Conservation (phyloP, 2,888 invertebrate species). For the Tyria jacobaeae region DNA sequence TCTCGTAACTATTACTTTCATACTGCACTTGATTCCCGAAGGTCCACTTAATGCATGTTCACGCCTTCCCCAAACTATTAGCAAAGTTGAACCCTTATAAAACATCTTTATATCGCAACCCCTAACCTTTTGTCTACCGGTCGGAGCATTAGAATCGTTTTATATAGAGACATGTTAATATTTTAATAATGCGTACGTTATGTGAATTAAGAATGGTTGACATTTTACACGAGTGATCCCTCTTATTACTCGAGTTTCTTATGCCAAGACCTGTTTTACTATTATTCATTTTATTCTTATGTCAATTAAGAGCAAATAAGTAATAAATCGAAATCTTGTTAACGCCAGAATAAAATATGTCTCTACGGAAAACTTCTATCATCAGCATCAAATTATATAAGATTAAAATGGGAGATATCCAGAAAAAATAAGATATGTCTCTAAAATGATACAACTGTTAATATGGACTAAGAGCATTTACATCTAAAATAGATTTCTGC, state of each 20-base stretch:
- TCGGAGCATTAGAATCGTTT: slow-evolving; percentile 28
- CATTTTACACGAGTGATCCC: slow-evolving; percentile 20
- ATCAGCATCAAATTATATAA: too few relatives aligned
- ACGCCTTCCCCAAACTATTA: slow-evolving; percentile 49
- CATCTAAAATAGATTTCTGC: too few relatives aligned
- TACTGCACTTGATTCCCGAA: slow-evolving; percentile 29
- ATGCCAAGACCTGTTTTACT: background rate
- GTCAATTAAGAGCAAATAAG: too few relatives aligned
- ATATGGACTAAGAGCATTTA: too few relatives aligned
- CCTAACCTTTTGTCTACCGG: slow-evolving; percentile 38
- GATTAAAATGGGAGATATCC: too few relatives aligned
- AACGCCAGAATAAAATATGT: too few relatives aligned
- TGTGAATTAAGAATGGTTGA: slow-evolving; percentile 30
- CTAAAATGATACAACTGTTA: too few relatives aligned
- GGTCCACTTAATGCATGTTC: slow-evolving; percentile 39
- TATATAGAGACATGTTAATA: slow-evolving; percentile 40
- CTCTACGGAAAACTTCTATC: too few relatives aligned
- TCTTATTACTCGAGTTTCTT: slow-evolving; percentile 18
- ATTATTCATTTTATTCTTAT: background rate
- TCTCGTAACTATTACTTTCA: slow-evolving; percentile 19
- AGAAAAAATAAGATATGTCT: too few relatives aligned
- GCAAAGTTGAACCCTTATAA: slow-evolving; percentile 54
- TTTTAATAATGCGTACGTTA: slow-evolving; percentile 40
- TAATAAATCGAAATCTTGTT: too few relatives aligned
- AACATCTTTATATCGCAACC: slow-evolving; percentile 52